Conservation (phyloP, 2,888 invertebrate genomes). For the Parnassius mnemosyne region DNA sequence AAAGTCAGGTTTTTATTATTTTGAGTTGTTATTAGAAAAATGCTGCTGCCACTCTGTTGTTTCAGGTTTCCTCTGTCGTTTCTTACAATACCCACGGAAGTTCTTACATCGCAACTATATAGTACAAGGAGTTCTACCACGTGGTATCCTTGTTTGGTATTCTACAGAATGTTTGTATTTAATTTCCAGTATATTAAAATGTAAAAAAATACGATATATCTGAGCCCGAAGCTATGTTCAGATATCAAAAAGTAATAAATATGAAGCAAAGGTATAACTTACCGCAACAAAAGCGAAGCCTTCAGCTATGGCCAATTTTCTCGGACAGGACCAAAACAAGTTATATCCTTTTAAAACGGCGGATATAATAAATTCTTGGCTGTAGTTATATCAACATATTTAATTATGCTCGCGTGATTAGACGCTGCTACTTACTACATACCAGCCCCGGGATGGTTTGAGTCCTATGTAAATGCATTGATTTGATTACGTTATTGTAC, state of each 20-base stretch:
- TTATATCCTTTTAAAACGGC: slow-evolving; percentile 1
- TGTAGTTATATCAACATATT: slow-evolving; percentile 37
- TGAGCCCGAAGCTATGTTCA: no score
- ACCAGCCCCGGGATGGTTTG: slow-evolving; percentile 36
- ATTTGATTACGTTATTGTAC: slow-evolving; percentile 25
- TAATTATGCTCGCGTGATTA: slow-evolving; percentile 50
- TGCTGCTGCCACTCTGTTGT: no score
- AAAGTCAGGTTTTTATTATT: no score
- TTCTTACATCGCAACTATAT: no score
- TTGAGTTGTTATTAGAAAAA: no score
- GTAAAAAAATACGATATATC: no score
- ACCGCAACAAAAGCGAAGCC: slow-evolving; percentile 4
- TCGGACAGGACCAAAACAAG: slow-evolving; percentile 2
- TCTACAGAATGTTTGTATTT: no score
- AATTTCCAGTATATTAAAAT: no score
- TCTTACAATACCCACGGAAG: no score
- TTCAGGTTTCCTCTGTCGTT: no score
- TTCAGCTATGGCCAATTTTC: slow-evolving; percentile 2
- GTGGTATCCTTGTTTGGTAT: no score
- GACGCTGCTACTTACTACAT: slow-evolving; percentile 40
- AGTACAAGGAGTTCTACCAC: no score
- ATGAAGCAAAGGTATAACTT: background rate
- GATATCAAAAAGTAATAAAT: background rate
- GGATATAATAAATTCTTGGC: slow-evolving; percentile 36
- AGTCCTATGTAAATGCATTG: slow-evolving; percentile 20